phyloP scores from a whole-genome alignment of 1,140 invertebrate genomes.

The Bombus impatiens region DNA sequence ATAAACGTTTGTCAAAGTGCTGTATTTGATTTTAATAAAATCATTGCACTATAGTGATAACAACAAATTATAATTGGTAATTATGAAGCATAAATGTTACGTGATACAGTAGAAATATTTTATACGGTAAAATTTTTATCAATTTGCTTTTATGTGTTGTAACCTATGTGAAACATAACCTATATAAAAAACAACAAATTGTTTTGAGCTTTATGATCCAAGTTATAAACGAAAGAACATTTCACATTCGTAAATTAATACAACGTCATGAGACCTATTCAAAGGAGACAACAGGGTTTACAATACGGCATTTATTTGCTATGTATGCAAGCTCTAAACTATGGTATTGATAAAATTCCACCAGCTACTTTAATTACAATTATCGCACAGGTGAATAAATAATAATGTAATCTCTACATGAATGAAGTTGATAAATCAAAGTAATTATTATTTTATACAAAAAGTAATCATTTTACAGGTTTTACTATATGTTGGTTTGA shows the following conservation, averaged over 20 bases:
- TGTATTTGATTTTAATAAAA: neutral
- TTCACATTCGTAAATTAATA: neutral
- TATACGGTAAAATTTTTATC: neutral
- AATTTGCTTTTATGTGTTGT: neutral
- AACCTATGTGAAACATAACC: neutral
- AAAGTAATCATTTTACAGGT: constrained; percentile 73
- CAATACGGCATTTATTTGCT: constrained; percentile 77
- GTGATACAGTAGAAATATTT: neutral
- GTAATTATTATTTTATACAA: neutral
- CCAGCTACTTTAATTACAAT: constrained; percentile 85
- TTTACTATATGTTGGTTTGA: constrained; percentile 80
- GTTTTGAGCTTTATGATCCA: neutral
- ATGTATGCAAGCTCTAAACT: constrained; percentile 77
- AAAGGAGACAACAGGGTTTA: constrained; percentile 75
- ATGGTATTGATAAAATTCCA: constrained; percentile 85
- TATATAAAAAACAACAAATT: neutral
- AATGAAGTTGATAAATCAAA: neutral
- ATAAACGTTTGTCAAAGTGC: neutral
- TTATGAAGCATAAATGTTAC: neutral
- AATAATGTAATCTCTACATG: neutral
- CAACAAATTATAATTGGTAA: neutral
- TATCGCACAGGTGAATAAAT: constrained; percentile 79
- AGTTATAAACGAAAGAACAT: neutral
- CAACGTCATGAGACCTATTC: constrained; percentile 70
- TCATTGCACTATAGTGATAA: neutral